phyloP scores from a whole-genome alignment of 2,888 invertebrate species.

The Agapetus fuscipes region DNA sequence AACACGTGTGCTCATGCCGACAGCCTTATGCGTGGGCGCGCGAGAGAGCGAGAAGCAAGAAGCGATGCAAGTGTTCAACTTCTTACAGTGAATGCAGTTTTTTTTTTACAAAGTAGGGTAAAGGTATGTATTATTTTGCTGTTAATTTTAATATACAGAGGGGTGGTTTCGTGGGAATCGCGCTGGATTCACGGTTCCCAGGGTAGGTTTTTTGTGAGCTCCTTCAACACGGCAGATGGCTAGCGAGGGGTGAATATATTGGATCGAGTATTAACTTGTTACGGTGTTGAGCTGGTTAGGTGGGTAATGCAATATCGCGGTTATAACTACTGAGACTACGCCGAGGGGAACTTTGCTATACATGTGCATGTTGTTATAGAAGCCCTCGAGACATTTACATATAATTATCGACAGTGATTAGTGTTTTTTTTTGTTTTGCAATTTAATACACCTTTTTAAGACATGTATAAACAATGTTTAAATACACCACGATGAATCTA shows the following conservation, averaged over 20 bases:
- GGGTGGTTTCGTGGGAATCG: slow-evolving; percentile 59
- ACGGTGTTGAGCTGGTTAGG: slow-evolving; percentile 10
- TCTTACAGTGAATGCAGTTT: slow-evolving; percentile 43
- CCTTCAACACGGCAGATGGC: slow-evolving; percentile 47
- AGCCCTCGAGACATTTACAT: too few species aligned
- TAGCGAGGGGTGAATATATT: slow-evolving; percentile 31
- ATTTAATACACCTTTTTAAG: too few species aligned
- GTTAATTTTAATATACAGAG: slow-evolving; percentile 52
- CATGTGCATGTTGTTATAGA: too few species aligned
- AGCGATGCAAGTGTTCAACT: slow-evolving; percentile 40
- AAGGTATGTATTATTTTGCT: slow-evolving; percentile 46
- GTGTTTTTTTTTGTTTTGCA: neutral
- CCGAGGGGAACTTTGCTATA: too few species aligned
- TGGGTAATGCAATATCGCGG: slow-evolving; percentile 14
- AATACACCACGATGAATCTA: too few species aligned
- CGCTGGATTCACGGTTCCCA: slow-evolving; percentile 55
- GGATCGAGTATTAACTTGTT: slow-evolving; percentile 17
- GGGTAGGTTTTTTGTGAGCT: slow-evolving; percentile 31
- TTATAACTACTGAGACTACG: too few species aligned
- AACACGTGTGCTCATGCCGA: slow-evolving; percentile 50
- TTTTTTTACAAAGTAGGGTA: slow-evolving; percentile 48
- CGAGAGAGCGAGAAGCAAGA: slow-evolving; percentile 21
- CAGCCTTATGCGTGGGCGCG: slow-evolving; percentile 30
- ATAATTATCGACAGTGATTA: neutral
- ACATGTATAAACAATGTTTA: too few species aligned